These are phyloP conservation scores for Clanis bilineata DNA, from an alignment of 2,888 invertebrate species.

Conservation along the genomic window DNA sequence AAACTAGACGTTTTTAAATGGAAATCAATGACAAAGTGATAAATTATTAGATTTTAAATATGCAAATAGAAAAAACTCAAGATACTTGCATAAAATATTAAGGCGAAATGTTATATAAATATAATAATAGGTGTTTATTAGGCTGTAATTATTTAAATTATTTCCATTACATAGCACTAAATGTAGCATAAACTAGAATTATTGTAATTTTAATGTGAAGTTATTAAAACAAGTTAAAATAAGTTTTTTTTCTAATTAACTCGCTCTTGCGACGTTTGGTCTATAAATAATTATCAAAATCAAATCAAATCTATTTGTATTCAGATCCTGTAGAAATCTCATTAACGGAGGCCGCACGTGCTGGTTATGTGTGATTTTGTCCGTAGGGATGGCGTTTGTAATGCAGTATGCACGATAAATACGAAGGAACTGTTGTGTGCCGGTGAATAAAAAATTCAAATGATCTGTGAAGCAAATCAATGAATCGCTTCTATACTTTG, in stretches of 20 bases:
- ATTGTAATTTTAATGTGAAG: no score
- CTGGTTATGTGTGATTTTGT: conserved; percentile 31
- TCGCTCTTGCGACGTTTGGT: background rate
- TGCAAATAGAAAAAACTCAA: background rate
- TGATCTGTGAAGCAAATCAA: background rate
- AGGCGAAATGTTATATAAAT: no score
- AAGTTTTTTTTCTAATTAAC: background rate
- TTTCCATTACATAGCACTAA: no score
- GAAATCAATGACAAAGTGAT: background rate
- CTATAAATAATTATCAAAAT: no score
- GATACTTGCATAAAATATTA: background rate
- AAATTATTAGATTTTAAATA: background rate
- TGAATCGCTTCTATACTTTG: background rate
- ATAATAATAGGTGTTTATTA: no score
- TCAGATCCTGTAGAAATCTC: conserved; percentile 47
- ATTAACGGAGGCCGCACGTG: conserved; percentile 62
- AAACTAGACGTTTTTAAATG: no score
- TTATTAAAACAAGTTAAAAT: no score
- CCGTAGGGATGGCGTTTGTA: conserved; percentile 17
- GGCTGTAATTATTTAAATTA: no score
- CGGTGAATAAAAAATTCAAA: background rate
- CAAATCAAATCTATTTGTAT: conserved; percentile 57
- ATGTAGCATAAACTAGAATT: no score
- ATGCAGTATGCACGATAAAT: background rate
- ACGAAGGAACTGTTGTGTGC: conserved; percentile 3